Evolutionary conservation across 2,113 vertebrate genomes (phyloP), one percentile per base, ranked within the genome.

Genomic region (Vidua chalybeata): DNA sequence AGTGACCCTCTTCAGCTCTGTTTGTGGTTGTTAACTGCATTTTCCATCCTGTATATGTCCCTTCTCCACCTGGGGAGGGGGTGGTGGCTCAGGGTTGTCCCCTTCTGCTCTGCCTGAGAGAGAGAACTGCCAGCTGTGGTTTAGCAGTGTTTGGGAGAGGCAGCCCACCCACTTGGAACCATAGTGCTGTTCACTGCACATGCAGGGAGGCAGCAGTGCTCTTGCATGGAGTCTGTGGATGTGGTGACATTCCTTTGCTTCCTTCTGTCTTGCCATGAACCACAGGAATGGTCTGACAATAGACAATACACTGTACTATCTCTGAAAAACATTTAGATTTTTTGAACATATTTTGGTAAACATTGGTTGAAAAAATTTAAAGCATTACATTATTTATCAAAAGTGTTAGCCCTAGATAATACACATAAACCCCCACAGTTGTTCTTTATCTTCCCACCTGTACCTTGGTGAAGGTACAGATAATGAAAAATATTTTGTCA

Each of bases 91-190:
- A 37, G 7, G 28, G 8, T 15, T 83, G 21, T 73, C 28, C n/a
- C 4, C 27, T 49, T 15, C 48, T 27, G 11, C 18, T 74, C 33
- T 74, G 19, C 39, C 15, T 0, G 6, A n/a, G 55, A 52, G 39
- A 43, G 22, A 41, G 28, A 23, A 2, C 24, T 79, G 28, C 43
- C 30, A 85, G 49, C 35, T 33, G 19, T 74, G 30, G 5, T 52
- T 81, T 52, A 63, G 35, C 58, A 72, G 35, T 23, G 27, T 69
- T 5, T 67, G 66, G 37, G 46, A 55, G 55, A 35, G 33, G 48
- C 61, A 87, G 24, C 23, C 35, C 59, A 72, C 31, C 28, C 0
- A 0, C 31, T 67, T 0, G 0, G 33, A 1, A 0, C 22, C 1
- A 2, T 0, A 2, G 20, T 18, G 24, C n/a, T 43, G 33, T 52